Evolutionary conservation across 2,888 invertebrate genomes (phyloP).

Genomic region (Drosophila anomelani): DNA sequence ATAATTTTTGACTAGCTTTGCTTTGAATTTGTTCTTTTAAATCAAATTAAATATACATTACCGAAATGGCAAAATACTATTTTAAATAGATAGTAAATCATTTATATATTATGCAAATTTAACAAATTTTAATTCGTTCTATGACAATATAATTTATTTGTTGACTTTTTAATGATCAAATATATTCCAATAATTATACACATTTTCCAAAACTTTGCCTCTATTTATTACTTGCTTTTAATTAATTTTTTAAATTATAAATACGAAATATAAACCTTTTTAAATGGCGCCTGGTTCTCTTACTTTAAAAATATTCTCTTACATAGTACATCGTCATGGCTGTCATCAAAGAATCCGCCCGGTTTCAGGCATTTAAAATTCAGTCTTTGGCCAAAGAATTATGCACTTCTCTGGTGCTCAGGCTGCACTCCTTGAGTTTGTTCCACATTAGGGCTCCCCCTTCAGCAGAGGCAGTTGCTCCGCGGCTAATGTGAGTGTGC

Average conservation of each 20-base stretch:
- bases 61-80: too few species aligned
- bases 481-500: constrained; percentile 29
- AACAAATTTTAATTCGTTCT: too few species aligned
- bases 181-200: not conserved
- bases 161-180: not conserved
- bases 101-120: too few species aligned
- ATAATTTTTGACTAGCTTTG: too few species aligned
- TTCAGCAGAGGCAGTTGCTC: constrained; percentile 21
- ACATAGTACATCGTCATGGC: not conserved
- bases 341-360: constrained; percentile 25
- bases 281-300: not conserved
- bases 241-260: not conserved
- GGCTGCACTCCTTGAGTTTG: constrained; percentile 28
- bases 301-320: not conserved
- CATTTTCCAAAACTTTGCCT: not conserved
- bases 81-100: too few species aligned
- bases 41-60: not conserved
- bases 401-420: constrained; percentile 5
- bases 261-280: not conserved
- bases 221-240: not conserved
- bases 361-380: constrained; percentile 29
- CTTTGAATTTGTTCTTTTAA: not conserved
- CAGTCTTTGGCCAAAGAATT: constrained; percentile 33
- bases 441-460: constrained; percentile 35
- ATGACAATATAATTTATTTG: not conserved